Base-by-base conservation (phyloP, 2,888 invertebrate species). In the Chromoteleia sp. region DNA sequence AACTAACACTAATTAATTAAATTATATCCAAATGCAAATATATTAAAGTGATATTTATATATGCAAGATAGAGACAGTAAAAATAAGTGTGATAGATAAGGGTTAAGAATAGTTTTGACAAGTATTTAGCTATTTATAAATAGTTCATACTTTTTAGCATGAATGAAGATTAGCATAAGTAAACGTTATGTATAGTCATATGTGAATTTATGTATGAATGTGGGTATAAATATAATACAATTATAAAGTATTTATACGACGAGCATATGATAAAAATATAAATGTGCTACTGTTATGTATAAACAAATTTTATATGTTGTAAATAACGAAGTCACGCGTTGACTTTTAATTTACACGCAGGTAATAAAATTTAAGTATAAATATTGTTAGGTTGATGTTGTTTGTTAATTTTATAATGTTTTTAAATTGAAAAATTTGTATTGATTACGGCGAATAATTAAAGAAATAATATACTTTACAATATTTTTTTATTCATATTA, bases 221-320 rank as follows among this genome's bases (percentile, higher is more conserved):
- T 14, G 4, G 14, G 12, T 41, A 14, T 33, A 41, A 14, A 41
- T 48, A 41, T 41, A 41, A 25, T 21, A n/a, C 25, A 48, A 48
- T 48, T 48, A 12, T n/a, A 17, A 56, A 36, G 39, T 58, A 58
- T 19, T 59, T 59, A 29, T 39, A 36, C 10, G 17, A 8, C 17
- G 19, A 43, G 8, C n/a, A 52, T 25, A 50, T 41, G 39, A 19
- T n/a, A n/a, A n/a, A n/a, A n/a, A n/a, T n/a, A 58, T n/a, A 12
- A 61, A 59, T 43, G 21, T 43, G 12, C 43, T 15, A 29, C 8
- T 5, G 25, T 73, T 52, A 21, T 61, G 43, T 21, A 52, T 63
- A 74, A 52, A 73, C 14, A 56, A 25, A 74, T 56, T 63, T 74
- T 74, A 56, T 63, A 74, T 63, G 63, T 74, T 74, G 52, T 52